These are phyloP conservation scores for Aricia agestis DNA, from an alignment of 1,140 invertebrate species.

Conservation along the genomic window DNA sequence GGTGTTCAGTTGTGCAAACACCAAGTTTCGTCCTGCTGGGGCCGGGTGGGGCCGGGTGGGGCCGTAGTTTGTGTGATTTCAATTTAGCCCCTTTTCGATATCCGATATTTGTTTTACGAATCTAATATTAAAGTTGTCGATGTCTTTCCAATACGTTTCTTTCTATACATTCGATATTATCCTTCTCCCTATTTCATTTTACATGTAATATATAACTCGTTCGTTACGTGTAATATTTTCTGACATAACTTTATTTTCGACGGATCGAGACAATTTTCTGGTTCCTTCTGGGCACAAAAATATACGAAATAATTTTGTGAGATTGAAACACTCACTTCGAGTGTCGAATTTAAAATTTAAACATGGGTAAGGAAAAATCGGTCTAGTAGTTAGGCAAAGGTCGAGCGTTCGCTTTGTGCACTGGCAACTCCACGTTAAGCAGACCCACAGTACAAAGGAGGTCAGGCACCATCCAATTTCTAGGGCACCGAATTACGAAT, in stretches of 20 bases:
- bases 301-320: too few relatives aligned
- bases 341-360: not conserved
- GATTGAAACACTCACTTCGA: not conserved
- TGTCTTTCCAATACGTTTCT: not conserved
- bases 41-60: too few relatives aligned
- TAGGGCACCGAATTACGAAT: constrained; percentile 3
- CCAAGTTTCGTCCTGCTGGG: not conserved
- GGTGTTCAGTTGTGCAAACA: constrained; percentile 1
- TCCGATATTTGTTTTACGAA: not conserved
- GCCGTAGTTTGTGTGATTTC: not conserved
- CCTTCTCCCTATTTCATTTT: not conserved
- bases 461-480: constrained; percentile 13
- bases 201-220: not conserved
- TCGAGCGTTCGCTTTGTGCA: constrained; percentile 4
- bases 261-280: not conserved
- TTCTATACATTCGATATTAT: not conserved
- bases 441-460: constrained; percentile 7
- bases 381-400: constrained; percentile 4
- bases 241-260: not conserved
- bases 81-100: not conserved
- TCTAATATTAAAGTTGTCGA: constrained; percentile 1
- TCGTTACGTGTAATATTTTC: not conserved
- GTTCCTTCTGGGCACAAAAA: not conserved
- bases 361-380: not conserved
- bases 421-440: constrained; percentile 2